Evolutionary conservation across 2,888 invertebrate species (phyloP).

Genomic region (Aleiodes alternator): DNA sequence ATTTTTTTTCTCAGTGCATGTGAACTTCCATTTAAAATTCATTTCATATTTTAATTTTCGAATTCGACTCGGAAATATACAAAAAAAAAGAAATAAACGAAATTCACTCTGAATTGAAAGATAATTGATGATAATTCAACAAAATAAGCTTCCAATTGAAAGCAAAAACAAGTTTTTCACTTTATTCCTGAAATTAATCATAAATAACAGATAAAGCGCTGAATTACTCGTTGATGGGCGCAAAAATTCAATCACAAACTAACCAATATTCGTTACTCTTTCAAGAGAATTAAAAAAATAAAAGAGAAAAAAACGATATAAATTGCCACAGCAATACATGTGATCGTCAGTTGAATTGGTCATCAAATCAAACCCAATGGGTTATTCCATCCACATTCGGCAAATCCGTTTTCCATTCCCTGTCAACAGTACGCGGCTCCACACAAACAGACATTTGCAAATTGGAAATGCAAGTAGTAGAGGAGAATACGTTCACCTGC

Average conservation of each 20-base stretch:
- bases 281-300: not conserved
- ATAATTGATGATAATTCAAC: too few relatives aligned
- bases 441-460: slow-evolving; percentile 39
- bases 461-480: slow-evolving; percentile 32
- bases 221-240: too few relatives aligned
- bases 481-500: slow-evolving; percentile 1
- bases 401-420: slow-evolving; percentile 13
- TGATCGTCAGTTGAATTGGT: slow-evolving; percentile 10
- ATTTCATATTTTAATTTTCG: too few relatives aligned
- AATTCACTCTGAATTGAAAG: too few relatives aligned
- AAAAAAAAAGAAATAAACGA: too few relatives aligned
- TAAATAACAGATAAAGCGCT: too few relatives aligned
- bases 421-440: slow-evolving; percentile 27
- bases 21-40: too few relatives aligned
- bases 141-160: too few relatives aligned
- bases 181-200: too few relatives aligned
- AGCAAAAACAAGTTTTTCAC: too few relatives aligned
- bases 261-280: not conserved
- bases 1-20: too few relatives aligned
- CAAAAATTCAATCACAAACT: not conserved
- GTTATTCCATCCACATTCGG: slow-evolving; percentile 11
- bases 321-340: not conserved
- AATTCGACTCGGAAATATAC: too few relatives aligned
- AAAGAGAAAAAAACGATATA: not conserved
- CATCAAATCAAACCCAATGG: slow-evolving; percentile 1